Base-by-base conservation (phyloP, 2,888 invertebrate genomes). In the Trachelus stipa region DNA sequence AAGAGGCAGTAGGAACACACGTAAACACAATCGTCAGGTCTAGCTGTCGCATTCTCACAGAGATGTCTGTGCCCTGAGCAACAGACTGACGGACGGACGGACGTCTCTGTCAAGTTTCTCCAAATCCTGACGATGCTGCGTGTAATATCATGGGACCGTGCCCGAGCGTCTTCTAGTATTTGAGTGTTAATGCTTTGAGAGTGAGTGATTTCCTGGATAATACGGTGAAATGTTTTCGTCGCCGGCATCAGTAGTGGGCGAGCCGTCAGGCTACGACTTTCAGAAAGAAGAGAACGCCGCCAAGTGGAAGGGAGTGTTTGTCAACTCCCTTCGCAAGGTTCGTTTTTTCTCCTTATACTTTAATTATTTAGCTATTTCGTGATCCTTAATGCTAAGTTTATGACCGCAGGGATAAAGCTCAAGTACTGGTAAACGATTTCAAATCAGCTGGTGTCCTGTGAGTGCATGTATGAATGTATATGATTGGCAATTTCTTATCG, bases 291-390 rank as follows among this genome's bases (percentile, higher is more conserved):
- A 97, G 92, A 98, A 97, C 93, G 95, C 95, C 87, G 94, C 95
- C 86, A 98, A 98, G 94, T 98, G 98, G 98, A 96, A 96, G 90
- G 97, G 98, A 84, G 93, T 98, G 84, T 96, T 98, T 92, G 95
- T 97, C 90, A 95, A 94, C 89, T 95, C 98, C 76, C 94, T 98
- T 88, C 95, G 95, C 92, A 97, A 97, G 96, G 98, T 98, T 93
- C 92, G 92, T 81, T 80, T 80, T 77, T 80, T 78, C 6, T 3
- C 68, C 68, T 75, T 40, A 34, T 31, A 68, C 11, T 68, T 9
- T 34, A 40, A 40, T 40, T 40, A 40, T 15, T 40, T 40, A 40
- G 15, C 40, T 40, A 40, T 40, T 40, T 40, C 4, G 15, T 40
- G 15, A 40, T 40, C 6, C 15, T 40, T 15, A 40, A 40, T 40